Conservation (phyloP, 2,797 vertebrate genomes). For the Muscicapa comitata region DNA sequence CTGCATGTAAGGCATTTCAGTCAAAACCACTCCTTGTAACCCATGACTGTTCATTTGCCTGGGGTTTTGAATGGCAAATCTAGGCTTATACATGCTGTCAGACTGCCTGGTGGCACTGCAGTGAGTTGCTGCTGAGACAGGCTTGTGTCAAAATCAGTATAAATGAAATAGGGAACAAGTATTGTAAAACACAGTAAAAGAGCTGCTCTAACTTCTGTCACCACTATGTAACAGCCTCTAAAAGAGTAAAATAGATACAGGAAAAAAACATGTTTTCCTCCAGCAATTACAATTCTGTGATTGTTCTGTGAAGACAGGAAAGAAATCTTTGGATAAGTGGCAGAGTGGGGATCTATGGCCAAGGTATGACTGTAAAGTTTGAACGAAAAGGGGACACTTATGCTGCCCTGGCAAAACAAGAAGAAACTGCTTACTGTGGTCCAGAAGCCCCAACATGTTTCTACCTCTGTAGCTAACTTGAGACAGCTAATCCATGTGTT, state of each 20-base stretch:
- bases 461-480: neutral
- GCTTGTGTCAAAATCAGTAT: neutral
- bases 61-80: neutral
- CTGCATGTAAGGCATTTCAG: neutral
- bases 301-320: neutral
- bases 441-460: neutral
- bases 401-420: neutral
- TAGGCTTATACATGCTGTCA: neutral
- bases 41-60: neutral
- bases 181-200: neutral
- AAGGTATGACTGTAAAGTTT: neutral
- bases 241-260: neutral
- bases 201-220: neutral
- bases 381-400: neutral
- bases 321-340: neutral
- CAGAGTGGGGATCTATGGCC: neutral
- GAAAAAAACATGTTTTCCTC: neutral
- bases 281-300: neutral
- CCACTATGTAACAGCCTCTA: neutral
- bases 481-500: neutral
- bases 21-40: neutral
- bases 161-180: neutral
- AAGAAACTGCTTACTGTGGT: neutral
- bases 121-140: neutral
- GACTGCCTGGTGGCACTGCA: neutral